phyloP scores from a whole-genome alignment of 2,888 invertebrate species.

The Metopia argyrocephala region DNA sequence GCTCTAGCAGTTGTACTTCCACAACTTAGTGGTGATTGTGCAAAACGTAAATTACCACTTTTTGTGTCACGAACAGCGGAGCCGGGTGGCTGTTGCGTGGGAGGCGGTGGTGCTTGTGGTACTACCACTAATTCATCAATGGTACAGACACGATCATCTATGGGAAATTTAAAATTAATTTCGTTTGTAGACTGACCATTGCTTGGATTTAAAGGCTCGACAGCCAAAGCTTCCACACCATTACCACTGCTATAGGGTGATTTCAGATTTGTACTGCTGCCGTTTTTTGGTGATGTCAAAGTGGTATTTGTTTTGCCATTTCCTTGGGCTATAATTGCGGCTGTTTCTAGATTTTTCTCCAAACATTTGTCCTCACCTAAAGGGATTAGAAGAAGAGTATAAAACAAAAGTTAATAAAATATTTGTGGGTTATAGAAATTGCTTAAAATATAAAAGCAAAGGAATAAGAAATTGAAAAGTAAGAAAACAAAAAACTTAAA shows the following conservation, averaged over 20 bases:
- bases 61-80: constrained; percentile 15
- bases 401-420: constrained; percentile 8
- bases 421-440: constrained; percentile 25
- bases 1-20: constrained; percentile 69
- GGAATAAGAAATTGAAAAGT: constrained; percentile 9
- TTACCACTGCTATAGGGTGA: constrained; percentile 68
- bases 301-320: constrained; percentile 51
- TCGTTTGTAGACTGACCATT: constrained; percentile 75
- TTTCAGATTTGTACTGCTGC: constrained; percentile 63
- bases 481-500: neutral
- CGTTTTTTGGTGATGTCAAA: constrained; percentile 59
- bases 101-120: constrained; percentile 74
- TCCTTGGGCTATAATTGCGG: constrained; percentile 51
- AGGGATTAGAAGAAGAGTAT: constrained; percentile 32
- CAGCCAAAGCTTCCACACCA: constrained; percentile 63
- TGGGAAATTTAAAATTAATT: constrained; percentile 82
- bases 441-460: constrained; percentile 14
- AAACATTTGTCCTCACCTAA: constrained; percentile 76
- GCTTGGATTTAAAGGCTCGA: constrained; percentile 63
- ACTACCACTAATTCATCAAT: constrained; percentile 77
- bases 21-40: constrained; percentile 50
- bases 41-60: constrained; percentile 40
- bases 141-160: constrained; percentile 78
- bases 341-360: constrained; percentile 75
- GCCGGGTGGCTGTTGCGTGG: constrained; percentile 64